Base-by-base conservation (phyloP, 2,113 vertebrate species). In the Dipodomys stephensi region DNA sequence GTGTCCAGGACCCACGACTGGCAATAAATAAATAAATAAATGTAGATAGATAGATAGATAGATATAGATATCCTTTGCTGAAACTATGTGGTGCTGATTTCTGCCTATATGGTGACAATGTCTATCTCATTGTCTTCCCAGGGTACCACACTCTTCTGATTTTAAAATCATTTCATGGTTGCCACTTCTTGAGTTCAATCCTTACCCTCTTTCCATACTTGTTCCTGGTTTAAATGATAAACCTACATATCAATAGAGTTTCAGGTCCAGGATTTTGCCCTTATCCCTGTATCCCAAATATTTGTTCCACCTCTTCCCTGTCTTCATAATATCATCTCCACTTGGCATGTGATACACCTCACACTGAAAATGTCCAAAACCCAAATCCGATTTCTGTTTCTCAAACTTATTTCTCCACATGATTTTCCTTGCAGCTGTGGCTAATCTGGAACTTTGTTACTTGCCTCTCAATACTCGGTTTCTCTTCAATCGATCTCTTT, bases 81-180 rank as follows among this genome's bases (percentile, higher is more conserved):
- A 81, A 68, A 88, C 30, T 32, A 4, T 62, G 49, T 78, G 23
- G 67, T 91, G 2, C 65, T 87, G 69, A 13, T 94, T 87, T 94
- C 15, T 79, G 90, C 57, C 8, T 30, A 76, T 12, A 65, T 25
- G 39, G 6, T 57, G 44, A 83, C 83, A 88, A 35, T 7, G 3
- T 57, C 35, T 65, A 28, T 49, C 23, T 76, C 60, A 77, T 12
- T 84, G 82, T 9, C 4, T 92, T 83, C 62, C 32, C 15, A 87
- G 85, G 6, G 10, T 7, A 65, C 39, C 77, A 78, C 12, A 60
- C 4, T 68, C 2, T 73, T 30, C 23, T 71, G 6, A n/a, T 87
- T 87, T 76, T 83, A 79, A 25, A 67, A 18, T 71, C 10, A 57
- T 16, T 30, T 77, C 73, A 77, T 60, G 49, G 6, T n/a, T 94